A percentile compares a stretch with the other conserved stretches of the same genome.
phyloP scores from a whole-genome alignment of 2,797 vertebrate genomes.

The Lepidocolaptes lacrymiger region DNA sequence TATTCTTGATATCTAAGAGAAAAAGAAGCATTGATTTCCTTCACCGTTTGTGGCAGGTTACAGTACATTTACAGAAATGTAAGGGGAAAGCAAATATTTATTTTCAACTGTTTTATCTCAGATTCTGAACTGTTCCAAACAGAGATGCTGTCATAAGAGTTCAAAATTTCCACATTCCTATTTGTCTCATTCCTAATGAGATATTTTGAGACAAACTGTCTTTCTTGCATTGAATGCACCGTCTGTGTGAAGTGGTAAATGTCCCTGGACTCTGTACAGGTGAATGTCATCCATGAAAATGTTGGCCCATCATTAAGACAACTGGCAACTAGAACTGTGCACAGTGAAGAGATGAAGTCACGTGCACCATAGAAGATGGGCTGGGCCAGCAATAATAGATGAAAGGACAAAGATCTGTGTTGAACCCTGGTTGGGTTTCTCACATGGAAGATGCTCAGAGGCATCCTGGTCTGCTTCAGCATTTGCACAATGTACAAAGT shows the following conservation, averaged over 20 bases:
- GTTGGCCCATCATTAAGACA: background rate
- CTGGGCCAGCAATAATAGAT: background rate
- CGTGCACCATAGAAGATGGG: rapidly evolving
- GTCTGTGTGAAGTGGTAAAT: background rate
- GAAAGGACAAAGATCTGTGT: background rate
- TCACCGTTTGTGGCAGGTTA: rapidly evolving
- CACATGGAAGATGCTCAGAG: background rate
- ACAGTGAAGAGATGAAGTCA: background rate
- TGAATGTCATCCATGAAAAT: background rate
- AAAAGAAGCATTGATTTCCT: background rate
- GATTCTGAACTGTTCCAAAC: background rate
- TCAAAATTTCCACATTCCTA: background rate
- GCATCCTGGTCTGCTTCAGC: background rate
- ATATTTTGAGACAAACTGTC: background rate
- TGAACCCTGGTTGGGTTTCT: background rate
- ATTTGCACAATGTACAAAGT: background rate
- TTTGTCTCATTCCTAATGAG: background rate
- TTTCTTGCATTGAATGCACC: background rate
- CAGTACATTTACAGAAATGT: background rate
- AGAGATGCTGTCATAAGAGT: background rate
- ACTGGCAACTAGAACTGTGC: background rate
- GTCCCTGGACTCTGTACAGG: background rate
- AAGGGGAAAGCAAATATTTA: background rate
- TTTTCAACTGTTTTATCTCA: background rate
- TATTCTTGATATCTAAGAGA: background rate